Base-by-base conservation (phyloP, 2,888 invertebrate genomes). In the Brenthis ino region DNA sequence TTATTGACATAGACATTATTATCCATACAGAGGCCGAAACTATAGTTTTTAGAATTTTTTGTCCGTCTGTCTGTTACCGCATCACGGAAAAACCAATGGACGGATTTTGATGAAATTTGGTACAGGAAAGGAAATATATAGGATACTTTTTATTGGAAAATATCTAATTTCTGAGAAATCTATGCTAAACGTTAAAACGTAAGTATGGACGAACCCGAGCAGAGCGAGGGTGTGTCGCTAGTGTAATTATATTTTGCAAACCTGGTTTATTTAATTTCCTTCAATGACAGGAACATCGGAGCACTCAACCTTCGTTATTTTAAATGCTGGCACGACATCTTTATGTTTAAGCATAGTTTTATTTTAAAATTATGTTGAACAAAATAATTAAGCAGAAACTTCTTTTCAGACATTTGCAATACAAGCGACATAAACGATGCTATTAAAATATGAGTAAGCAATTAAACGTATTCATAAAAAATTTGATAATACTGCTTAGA, bases 211-310 rank as follows among this genome's bases (percentile, higher is more conserved):
- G 20, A 20, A 20, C 0, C 20, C 20, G 20, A 20, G 20, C 20
- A 20, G 20, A 20, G 20, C 20, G 20, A 20, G 20, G 20, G 20
- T 20, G 20, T 20, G 20, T 20, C 20, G 20, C 20, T 20, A 20
- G 20, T 66, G 47, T 58, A 58, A 66, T 58, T 67, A 67, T 88
- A 86, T 85, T 85, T 76, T 77, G 79, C 79, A 76, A 79, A 79
- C 85, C 79, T 80, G 77, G 80, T 82, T 85, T 88, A 86, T 89
- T 90, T 89, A 89, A 90, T 91, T 89, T 87, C 73, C 77, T 82
- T 90, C 89, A 90, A 89, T 88, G 90, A 88, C 89, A 86, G 77
- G 28, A 57, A 61, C 81, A 80, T 82, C 81, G 78, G 53, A 65
- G 20, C 51, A 53, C 53, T 57, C 65, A 54, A 58, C 53, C 37